These are phyloP conservation scores for Galeopterus variegatus DNA, from an alignment of 2,113 vertebrate species.

Conservation along the genomic window DNA sequence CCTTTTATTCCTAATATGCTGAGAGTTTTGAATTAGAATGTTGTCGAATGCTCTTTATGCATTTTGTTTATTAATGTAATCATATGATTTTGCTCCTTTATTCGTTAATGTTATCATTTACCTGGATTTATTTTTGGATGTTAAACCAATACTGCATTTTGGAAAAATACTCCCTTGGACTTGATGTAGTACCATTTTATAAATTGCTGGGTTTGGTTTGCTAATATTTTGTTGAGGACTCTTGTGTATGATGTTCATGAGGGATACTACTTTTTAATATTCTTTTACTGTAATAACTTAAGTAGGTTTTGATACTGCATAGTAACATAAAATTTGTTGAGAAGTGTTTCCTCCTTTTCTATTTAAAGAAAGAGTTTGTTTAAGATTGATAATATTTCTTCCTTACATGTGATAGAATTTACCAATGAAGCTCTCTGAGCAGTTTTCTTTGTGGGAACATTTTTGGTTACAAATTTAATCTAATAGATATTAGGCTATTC, in stretches of 20 bases:
- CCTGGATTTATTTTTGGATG: neutral
- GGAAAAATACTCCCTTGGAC: conserved; percentile 45
- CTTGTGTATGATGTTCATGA: neutral
- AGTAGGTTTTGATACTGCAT: neutral
- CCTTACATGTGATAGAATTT: conserved; percentile 48
- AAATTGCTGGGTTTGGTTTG: neutral
- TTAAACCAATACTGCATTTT: conserved; percentile 51
- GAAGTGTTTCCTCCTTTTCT: neutral
- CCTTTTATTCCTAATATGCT: neutral
- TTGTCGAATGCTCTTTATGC: neutral
- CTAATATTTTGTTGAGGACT: conserved; percentile 57
- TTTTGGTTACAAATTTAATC: conserved; percentile 44
- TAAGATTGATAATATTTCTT: conserved; percentile 9
- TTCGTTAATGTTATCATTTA: neutral
- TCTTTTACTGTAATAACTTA: conserved; percentile 11
- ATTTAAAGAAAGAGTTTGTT: neutral
- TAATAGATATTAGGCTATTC: neutral
- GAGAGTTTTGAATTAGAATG: neutral
- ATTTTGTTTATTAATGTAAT: neutral
- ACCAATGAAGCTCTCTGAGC: neutral
- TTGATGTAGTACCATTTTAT: conserved; percentile 22
- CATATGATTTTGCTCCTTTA: neutral
- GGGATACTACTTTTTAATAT: conserved; percentile 23
- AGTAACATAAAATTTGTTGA: neutral
- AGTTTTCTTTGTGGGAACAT: conserved; percentile 6